phyloP scores from a whole-genome alignment of 2,113 vertebrate species.

The Eretmochelys imbricata region DNA sequence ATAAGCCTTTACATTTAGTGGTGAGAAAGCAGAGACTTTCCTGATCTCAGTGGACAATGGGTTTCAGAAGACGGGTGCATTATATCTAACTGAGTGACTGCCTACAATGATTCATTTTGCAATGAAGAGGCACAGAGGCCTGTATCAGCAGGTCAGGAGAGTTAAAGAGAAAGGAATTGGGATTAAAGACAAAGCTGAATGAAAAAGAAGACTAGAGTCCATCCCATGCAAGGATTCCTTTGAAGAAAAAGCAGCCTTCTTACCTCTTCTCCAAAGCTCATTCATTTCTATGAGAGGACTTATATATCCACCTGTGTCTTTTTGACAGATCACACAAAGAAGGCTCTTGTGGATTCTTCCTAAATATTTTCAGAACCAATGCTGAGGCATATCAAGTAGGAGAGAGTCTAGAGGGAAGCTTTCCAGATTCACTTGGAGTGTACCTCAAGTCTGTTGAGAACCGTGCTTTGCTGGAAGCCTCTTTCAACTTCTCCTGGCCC shows the following conservation, averaged over 20 bases:
- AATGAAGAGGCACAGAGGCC: not conserved
- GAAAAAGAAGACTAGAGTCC: not conserved
- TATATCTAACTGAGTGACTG: not conserved
- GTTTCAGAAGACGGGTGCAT: not conserved
- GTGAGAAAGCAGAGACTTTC: not conserved
- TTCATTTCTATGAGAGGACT: not conserved
- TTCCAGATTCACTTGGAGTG: not conserved
- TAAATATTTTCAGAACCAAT: not conserved
- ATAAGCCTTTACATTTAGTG: not conserved
- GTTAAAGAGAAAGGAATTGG: not conserved
- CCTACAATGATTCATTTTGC: conserved; percentile 6
- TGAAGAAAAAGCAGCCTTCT: not conserved
- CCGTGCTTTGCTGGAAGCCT: not conserved
- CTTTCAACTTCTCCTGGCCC: not conserved
- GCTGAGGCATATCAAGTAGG: not conserved
- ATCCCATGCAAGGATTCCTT: not conserved
- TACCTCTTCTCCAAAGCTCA: not conserved
- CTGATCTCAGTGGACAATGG: not conserved
- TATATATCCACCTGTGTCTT: not conserved
- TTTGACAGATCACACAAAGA: not conserved
- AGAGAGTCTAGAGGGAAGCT: not conserved
- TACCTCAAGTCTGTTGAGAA: not conserved
- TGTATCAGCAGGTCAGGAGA: not conserved
- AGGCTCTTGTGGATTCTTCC: not conserved
- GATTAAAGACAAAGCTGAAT: not conserved